Evolutionary conservation across 1,140 invertebrate species (phyloP), one percentile per base, ranked within the genome.

Genomic region (Polypedilum vanderplanki): DNA sequence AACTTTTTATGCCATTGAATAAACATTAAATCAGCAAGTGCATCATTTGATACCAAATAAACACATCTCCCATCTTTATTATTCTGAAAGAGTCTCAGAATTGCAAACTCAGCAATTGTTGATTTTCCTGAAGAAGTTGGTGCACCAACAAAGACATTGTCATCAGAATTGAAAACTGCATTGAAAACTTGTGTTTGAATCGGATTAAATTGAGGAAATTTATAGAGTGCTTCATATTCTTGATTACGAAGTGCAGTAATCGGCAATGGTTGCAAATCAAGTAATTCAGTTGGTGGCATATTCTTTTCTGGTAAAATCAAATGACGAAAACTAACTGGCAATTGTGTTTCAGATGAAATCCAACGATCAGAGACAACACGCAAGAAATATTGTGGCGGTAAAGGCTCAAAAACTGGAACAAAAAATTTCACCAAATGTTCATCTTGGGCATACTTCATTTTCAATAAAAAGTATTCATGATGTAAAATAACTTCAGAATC

Each of bases 181-280:
- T 99, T 99, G 82, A 99, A 99, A 4, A 99, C 97, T 87, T 99
- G 98, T 0, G 98, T 99, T 83, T 99, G 98, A 77, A 99, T 98
- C 0, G 98, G 96, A 85, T 99, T 99, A 82, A 99, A 99, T 81
- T 97, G 94, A 12, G 90, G 90, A 80, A 98, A 96, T 77, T 90
- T 90, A 79, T 99, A 99, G 5, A 99, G 84, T 5, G 85, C 83
- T 81, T 99, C 96, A 81, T 92, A 98, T 70, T 89, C 87, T 0
- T 89, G 83, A 82, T 98, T 98, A 77, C 95, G 79, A 8, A 95
- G 80, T 8, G 93, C 93, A 0, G 92, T 92, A 41, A 91, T 91
- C 0, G 97, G 97, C 64, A 99, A 84, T 1, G 98, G 97, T 82
- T 99, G 97, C 20, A 99, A 85, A 85, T 99, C 98, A n/a, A 99